A percentile compares a stretch with the other conserved stretches of the same genome.
Conservation (phyloP, 2,888 invertebrate species). For the Crossocerus cetratus region DNA sequence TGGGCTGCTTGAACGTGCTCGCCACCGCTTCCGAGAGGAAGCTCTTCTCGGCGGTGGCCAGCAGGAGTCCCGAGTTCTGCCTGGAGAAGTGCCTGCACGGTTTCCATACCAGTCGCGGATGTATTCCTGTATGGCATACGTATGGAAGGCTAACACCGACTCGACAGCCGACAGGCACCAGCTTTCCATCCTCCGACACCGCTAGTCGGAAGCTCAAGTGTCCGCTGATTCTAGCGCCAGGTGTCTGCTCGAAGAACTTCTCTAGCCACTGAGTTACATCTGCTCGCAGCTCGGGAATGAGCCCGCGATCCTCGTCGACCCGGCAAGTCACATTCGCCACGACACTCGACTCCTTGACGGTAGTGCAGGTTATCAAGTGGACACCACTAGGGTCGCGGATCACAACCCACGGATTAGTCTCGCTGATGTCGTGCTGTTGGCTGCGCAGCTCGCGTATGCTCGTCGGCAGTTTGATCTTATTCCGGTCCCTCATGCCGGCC, state of each 20-base stretch:
- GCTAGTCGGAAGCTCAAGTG: constrained; percentile 89
- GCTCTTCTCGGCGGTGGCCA: constrained; percentile 56
- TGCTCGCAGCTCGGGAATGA: constrained; percentile 82
- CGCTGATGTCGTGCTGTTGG: constrained; percentile 85
- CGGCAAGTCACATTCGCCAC: constrained; percentile 90
- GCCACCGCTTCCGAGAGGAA: constrained; percentile 80
- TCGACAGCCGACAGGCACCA: constrained; percentile 84
- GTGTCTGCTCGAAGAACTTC: constrained; percentile 83
- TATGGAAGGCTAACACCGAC: constrained; percentile 90
- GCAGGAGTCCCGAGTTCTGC: constrained; percentile 79
- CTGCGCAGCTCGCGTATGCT: constrained; percentile 80
- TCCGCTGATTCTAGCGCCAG: constrained; percentile 85
- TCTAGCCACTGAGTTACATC: constrained; percentile 86
- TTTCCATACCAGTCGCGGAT: constrained; percentile 82
- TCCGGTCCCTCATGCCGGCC: constrained; percentile 85
- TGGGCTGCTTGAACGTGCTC: constrained; percentile 77
- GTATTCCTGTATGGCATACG: constrained; percentile 86
- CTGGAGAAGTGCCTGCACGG: constrained; percentile 82
- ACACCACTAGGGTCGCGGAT: constrained; percentile 85
- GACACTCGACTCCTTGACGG: constrained; percentile 87
- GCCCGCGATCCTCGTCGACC: constrained; percentile 83
- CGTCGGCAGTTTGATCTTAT: constrained; percentile 84
- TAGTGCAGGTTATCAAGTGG: constrained; percentile 89
- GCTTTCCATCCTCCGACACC: constrained; percentile 79
- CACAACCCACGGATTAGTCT: constrained; percentile 87